These are phyloP conservation scores for Protophormia terraenovae DNA, from an alignment of 2,888 invertebrate genomes.

Conservation along the genomic window DNA sequence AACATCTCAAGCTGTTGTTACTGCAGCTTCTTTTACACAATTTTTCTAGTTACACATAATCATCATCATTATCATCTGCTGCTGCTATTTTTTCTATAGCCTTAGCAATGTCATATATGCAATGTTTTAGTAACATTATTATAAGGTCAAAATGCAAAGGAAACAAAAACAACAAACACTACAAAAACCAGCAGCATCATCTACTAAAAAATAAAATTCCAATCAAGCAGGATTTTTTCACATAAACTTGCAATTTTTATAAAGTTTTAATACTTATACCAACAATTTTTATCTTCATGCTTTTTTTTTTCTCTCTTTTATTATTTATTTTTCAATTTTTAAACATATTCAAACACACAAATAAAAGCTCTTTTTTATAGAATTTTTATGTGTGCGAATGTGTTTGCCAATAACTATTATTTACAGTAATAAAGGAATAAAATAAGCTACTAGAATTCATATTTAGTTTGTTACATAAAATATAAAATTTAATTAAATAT, in stretches of 20 bases:
- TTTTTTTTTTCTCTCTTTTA: slow-evolving; percentile 19
- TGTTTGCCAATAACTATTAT: slow-evolving; percentile 51
- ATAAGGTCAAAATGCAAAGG: slow-evolving; percentile 55
- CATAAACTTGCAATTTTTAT: slow-evolving; percentile 63
- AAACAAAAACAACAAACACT: background rate
- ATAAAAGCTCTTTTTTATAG: background rate
- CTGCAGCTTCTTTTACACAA: no score
- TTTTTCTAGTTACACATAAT: background rate
- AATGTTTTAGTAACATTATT: slow-evolving; percentile 37
- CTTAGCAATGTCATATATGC: slow-evolving; percentile 19
- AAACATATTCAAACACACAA: background rate
- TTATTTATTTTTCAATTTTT: slow-evolving; percentile 49
- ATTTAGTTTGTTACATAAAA: slow-evolving; percentile 64
- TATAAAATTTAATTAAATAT: slow-evolving; percentile 66
- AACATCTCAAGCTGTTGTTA: no score
- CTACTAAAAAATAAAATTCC: slow-evolving; percentile 10
- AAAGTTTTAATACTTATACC: slow-evolving; percentile 43
- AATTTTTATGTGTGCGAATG: background rate
- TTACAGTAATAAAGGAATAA: slow-evolving; percentile 49
- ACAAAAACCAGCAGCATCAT: background rate
- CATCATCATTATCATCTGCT: slow-evolving; percentile 31
- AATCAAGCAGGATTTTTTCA: slow-evolving; percentile 56
- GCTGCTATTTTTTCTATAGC: slow-evolving; percentile 20
- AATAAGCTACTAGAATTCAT: slow-evolving; percentile 54
- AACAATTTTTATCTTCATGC: background rate